A percentile compares a stretch with the other conserved stretches of the same genome.
These are phyloP conservation scores for Holothuria scabra DNA, from an alignment of 53 echinoderm and acorn worm genomes.

Conservation along the genomic window DNA sequence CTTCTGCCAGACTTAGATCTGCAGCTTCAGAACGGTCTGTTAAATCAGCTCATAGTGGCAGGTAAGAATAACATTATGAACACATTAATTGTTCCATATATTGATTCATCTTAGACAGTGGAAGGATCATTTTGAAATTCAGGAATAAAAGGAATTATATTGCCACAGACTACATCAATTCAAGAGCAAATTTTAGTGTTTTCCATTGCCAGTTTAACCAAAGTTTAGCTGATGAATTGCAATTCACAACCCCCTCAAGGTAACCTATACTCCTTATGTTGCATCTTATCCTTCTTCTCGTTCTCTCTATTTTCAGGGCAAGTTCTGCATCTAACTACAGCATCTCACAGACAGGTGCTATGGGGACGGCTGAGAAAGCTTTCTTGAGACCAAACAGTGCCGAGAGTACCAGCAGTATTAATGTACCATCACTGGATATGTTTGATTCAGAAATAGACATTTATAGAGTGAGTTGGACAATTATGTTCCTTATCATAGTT, in stretches of 20 bases:
- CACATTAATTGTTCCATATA: no score
- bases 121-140: no score
- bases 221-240: no score
- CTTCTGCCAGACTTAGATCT: slow-evolving; percentile 83
- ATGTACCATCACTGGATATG: slow-evolving; percentile 90
- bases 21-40: slow-evolving; percentile 90
- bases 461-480: slow-evolving; percentile 70
- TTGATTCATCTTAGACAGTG: no score
- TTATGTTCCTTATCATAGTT: no score
- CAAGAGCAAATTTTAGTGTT: no score
- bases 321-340: slow-evolving; percentile 97
- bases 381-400: slow-evolving; percentile 82
- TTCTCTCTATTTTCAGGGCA: slow-evolving; percentile 64
- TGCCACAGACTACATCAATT: no score
- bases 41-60: slow-evolving; percentile 87
- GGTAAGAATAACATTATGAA: slow-evolving; percentile 49
- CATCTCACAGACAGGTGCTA: slow-evolving; percentile 84
- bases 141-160: no score
- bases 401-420: slow-evolving; percentile 54
- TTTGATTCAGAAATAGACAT: slow-evolving; percentile 96
- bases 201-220: no score
- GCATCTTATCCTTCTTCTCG: no score
- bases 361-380: slow-evolving; percentile 95
- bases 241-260: no score
- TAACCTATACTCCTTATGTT: no score